Evolutionary conservation across 1,140 invertebrate genomes (phyloP), one percentile per base, ranked within the genome.

Genomic region (Chionoecetes opilio): DNA sequence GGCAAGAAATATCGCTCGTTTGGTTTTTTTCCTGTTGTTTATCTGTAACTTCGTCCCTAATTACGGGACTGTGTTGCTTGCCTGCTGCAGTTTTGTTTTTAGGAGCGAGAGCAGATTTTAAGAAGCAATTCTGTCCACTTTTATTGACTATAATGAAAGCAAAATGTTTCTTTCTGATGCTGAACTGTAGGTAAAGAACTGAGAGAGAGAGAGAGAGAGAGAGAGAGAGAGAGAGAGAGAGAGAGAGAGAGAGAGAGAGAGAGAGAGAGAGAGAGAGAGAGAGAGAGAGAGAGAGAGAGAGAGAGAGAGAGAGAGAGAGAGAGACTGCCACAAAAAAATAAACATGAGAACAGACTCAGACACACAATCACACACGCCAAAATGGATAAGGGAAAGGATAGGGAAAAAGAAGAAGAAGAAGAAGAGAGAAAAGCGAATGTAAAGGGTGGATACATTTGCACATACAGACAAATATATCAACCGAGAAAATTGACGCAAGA

Each of bases 181-280:
- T 87, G 26, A 87, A 2, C 0, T 35, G 34, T 21, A 87, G 85
- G 34, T 87, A 38, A 53, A 53, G n/a, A 53, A 9, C 21, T 9
- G 11, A 53, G 46, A 53, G 46, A 53, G 46, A 53, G 46, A 87
- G 29, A 87, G 32, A 87, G 85, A 87, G 85, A 87, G 85, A 87
- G 85, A 87, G 85, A 87, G 85, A 87, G 85, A 87, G 85, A 87
- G 85, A 87, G 85, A 87, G 85, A 87, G 85, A 87, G 85, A 87
- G 85, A 87, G 85, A 87, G 85, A 87, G 85, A 87, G 85, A 87
- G 85, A 87, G 85, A 87, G 29, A 17, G 14, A 32, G 32, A 35
- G 31, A 9, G 35, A 34, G 21, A 31, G 85, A 87, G 29, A 87
- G 17, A 32, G 3, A 32, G 38, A 6, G 11, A 14, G 46, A 53